Base-by-base conservation (phyloP, 2,797 vertebrate species). In the Sebastes miniatus region DNA sequence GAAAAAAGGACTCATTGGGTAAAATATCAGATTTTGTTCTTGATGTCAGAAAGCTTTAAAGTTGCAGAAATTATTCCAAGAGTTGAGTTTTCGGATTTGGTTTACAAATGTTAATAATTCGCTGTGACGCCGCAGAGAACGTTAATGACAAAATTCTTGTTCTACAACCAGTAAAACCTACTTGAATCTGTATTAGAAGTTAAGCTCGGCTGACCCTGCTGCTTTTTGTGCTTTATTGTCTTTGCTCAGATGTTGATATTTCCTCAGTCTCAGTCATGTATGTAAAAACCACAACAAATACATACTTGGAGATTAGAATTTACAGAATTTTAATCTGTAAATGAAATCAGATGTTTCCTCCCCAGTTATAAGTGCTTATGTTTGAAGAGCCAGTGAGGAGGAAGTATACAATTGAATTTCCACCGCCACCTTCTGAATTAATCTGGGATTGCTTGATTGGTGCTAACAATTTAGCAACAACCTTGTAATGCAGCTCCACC, bases 101-200 rank as follows among this genome's bases (percentile, higher is more conserved):
- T 85, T 87, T 84, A 81, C 78, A 77, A 73, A 79, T 57, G 11
- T 72, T 76, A 8, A 73, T 76, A 8, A 76, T 76, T 84, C 67
- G 18, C 20, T 61, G 29, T 62, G 6, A n/a, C 7, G 43, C 14
- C 5, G 22, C 32, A 39, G 32, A 81, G 24, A 69, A 69, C 13
- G 14, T 64, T 47, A 1, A 52, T 59, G 27, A 34, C 36, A 32
- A 13, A 20, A 69, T n/a, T 72, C 0, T 29, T 56, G 56, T 82
- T 78, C 71, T 59, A 27, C 36, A 81, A 54, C 39, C 22, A 39
- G n/a, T 76, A 27, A 67, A 75, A 43, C 36, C 68, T 58, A 86
- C 75, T 90, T 80, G 77, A 80, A 79, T 69, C 74, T 76, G 29
- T 75, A 29, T 80, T 62, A 47, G 32, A 68, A 56, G 43, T 8